Conservation (phyloP, 2,113 vertebrate species). For the Cardinalis cardinalis region DNA sequence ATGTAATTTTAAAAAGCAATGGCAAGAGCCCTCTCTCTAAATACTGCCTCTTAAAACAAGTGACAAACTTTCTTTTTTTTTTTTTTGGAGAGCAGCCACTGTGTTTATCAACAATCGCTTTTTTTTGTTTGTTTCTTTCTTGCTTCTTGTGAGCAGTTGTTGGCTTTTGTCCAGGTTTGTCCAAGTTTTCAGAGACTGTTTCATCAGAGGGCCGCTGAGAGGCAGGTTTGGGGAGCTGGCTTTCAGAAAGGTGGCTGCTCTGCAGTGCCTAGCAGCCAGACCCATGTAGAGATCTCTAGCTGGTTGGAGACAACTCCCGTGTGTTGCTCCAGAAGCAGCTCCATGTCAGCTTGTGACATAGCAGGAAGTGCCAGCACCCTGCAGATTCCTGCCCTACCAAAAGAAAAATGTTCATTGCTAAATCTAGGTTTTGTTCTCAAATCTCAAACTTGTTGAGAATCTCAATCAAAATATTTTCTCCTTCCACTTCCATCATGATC, state of each 20-base stretch:
- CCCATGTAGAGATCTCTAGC: accelerated
- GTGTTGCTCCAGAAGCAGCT: neutral
- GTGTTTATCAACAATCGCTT: accelerated
- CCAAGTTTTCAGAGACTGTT: neutral
- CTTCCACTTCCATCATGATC: neutral
- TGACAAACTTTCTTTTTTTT: neutral
- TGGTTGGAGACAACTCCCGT: neutral
- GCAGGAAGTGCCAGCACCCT: neutral
- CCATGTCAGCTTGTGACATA: neutral
- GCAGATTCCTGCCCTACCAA: neutral
- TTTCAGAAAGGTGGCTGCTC: neutral
- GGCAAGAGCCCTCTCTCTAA: neutral
- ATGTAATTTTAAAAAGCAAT: neutral
- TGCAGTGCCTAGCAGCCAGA: neutral
- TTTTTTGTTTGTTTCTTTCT: neutral
- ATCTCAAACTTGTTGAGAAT: slow-evolving; percentile 15
- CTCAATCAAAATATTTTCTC: slow-evolving; percentile 38
- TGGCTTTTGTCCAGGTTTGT: neutral
- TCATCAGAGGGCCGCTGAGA: neutral
- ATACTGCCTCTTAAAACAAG: neutral
- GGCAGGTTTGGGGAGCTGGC: neutral
- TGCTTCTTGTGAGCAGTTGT: neutral
- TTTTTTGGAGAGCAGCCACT: neutral
- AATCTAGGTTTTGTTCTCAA: neutral
- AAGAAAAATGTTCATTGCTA: neutral